Evolutionary conservation across 1,140 invertebrate species (phyloP), one percentile per base, ranked within the genome.

Genomic region (Chironomus striatipennis): DNA sequence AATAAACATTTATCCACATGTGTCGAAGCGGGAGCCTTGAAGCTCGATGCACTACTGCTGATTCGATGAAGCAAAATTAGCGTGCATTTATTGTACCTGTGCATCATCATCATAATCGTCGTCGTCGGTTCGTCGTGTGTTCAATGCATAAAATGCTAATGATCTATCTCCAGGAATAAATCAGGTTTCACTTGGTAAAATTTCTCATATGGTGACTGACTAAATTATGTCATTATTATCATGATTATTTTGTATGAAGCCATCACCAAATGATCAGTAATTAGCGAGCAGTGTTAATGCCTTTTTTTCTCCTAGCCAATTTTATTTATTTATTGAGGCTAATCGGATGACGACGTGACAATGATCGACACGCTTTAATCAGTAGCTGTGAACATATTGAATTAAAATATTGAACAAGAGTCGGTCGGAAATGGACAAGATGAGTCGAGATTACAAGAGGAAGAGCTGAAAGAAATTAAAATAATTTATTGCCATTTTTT

Each of bases 201-300:
- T 7, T 10, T 43, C 6, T 15, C 43, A 47, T 47, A 47, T 57
- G 5, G 47, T 57, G 12, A 34, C n/a, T 67, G 2, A 47, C 5
- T 70, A 21, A 70, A 18, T 70, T 70, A 70, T 70, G 65, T 20
- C 65, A 70, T 67, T 67, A 18, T 18, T 70, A 5, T n/a, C 47
- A 7, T 47, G 15, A 47, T 10, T 47, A n/a, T n/a, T 70, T 18
- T 2, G 18, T 10, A 70, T 70, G 9, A 21, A 70, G 65, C 17
- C 18, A 20, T 70, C 65, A 70, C 12, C 47, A 70, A 70, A 70
- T 18, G 18, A 70, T 70, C 65, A 70, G 17, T 70, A 70, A 70
- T 70, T 70, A 70, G 17, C 20, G 7, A 0, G 8, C 17, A 8
- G 0, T 34, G 24, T 34, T 70, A 9, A 20, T 20, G 65, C 18